Percentiles rank a stretch among this genome's conserved stretches.
Conservation (phyloP, 1,140 invertebrate genomes). For the Tetraneura akinire region DNA sequence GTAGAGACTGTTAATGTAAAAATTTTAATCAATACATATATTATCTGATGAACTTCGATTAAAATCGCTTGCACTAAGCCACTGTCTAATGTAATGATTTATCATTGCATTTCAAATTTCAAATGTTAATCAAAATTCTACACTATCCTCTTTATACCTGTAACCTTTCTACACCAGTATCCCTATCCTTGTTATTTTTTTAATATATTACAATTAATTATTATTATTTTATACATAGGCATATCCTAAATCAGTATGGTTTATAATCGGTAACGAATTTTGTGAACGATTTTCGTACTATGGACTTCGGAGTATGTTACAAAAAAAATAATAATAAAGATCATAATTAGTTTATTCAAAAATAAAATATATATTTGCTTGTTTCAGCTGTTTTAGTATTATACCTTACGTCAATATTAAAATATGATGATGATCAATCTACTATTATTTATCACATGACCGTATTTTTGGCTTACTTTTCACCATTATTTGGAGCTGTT, state of each 20-base stretch:
- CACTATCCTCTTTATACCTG: too few species aligned
- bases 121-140: too few species aligned
- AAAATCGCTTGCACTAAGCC: too few species aligned
- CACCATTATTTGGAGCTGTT: constrained; percentile 83
- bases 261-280: constrained; percentile 94
- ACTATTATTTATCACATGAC: constrained; percentile 84
- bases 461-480: constrained; percentile 80
- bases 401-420: constrained; percentile 73
- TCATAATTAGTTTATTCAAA: not conserved
- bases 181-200: too few species aligned
- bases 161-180: too few species aligned
- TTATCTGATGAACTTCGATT: too few species aligned
- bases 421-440: constrained; percentile 67
- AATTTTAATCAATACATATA: too few species aligned
- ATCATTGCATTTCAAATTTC: too few species aligned
- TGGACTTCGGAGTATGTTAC: constrained; percentile 87
- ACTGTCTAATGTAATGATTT: too few species aligned
- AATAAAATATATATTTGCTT: not conserved
- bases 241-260: constrained; percentile 89
- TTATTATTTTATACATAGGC: not conserved
- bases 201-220: too few species aligned
- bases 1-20: too few species aligned
- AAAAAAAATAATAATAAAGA: too few species aligned
- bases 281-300: constrained; percentile 96
- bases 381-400: constrained; percentile 76